These are phyloP conservation scores for Pristionchus maxplancki DNA, from an alignment of 2,888 invertebrate species.

Conservation along the genomic window DNA sequence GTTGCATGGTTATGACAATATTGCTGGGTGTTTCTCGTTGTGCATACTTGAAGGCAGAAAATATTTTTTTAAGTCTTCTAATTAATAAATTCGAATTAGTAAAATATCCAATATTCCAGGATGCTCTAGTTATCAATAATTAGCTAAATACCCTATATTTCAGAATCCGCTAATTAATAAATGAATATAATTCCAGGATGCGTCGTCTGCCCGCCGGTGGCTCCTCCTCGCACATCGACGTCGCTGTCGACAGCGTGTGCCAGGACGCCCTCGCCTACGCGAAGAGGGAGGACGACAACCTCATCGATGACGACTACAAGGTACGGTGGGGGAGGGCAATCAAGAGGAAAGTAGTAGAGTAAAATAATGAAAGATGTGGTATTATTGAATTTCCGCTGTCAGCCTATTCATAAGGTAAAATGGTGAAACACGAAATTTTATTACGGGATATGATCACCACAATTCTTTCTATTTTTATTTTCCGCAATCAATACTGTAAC, in stretches of 20 bases:
- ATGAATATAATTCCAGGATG: slow-evolving; percentile 3
- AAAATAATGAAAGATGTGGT: background rate
- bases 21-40: too few species aligned
- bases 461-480: background rate
- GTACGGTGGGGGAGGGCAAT: slow-evolving; percentile 2
- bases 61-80: too few species aligned
- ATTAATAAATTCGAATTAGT: too few species aligned
- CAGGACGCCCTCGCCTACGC: slow-evolving; percentile 48
- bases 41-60: too few species aligned
- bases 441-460: too few species aligned
- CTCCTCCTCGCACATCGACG: slow-evolving; percentile 46
- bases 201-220: background rate
- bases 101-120: too few species aligned
- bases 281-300: slow-evolving; percentile 4
- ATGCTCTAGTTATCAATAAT: too few species aligned
- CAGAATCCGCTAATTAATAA: background rate
- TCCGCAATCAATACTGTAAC: too few species aligned
- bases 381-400: background rate
- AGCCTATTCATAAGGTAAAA: background rate
- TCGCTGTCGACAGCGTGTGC: slow-evolving; percentile 46
- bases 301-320: slow-evolving; percentile 41
- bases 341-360: background rate
- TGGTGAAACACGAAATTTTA: background rate
- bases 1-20: background rate
- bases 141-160: too few species aligned